phyloP scores from a whole-genome alignment of 2,888 invertebrate genomes.

The Perizoma affinitatum region DNA sequence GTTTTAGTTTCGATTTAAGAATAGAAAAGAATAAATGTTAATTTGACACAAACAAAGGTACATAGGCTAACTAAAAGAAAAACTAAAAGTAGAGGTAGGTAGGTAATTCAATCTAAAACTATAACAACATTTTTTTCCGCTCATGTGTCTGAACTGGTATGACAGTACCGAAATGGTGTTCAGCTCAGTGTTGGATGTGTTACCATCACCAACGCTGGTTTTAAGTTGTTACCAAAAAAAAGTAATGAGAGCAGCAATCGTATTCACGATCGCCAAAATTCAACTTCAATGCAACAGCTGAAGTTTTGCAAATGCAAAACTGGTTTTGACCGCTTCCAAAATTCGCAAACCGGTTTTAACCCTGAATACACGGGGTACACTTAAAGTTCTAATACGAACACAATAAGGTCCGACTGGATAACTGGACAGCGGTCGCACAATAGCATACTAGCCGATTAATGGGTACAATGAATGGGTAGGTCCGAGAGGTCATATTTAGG shows the following conservation, averaged over 20 bases:
- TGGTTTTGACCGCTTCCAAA: slow-evolving; percentile 46
- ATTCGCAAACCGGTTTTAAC: slow-evolving; percentile 58
- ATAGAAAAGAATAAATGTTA: too few species aligned
- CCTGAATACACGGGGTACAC: slow-evolving; percentile 61
- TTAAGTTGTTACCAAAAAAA: neutral
- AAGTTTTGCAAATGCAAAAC: slow-evolving; percentile 42
- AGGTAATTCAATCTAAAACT: too few species aligned
- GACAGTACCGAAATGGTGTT: too few species aligned
- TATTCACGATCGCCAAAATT: neutral
- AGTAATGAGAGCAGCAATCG: neutral
- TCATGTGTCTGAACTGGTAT: too few species aligned
- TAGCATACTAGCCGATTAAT: slow-evolving; percentile 79
- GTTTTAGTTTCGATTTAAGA: too few species aligned
- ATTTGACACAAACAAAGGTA: too few species aligned
- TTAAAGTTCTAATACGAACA: slow-evolving; percentile 77
- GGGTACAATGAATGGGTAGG: slow-evolving; percentile 75
- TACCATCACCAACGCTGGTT: too few species aligned
- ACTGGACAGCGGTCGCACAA: slow-evolving; percentile 75
- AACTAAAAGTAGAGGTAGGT: too few species aligned
- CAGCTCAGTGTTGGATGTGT: too few species aligned
- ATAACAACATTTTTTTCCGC: too few species aligned
- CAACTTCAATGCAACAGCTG: slow-evolving; percentile 35
- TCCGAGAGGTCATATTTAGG: slow-evolving; percentile 81
- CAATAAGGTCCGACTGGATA: slow-evolving; percentile 59
- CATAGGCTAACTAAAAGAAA: too few species aligned